These are phyloP conservation scores for Takifugu ocellatus DNA, from an alignment of 2,797 vertebrate genomes.

Conservation along the genomic window DNA sequence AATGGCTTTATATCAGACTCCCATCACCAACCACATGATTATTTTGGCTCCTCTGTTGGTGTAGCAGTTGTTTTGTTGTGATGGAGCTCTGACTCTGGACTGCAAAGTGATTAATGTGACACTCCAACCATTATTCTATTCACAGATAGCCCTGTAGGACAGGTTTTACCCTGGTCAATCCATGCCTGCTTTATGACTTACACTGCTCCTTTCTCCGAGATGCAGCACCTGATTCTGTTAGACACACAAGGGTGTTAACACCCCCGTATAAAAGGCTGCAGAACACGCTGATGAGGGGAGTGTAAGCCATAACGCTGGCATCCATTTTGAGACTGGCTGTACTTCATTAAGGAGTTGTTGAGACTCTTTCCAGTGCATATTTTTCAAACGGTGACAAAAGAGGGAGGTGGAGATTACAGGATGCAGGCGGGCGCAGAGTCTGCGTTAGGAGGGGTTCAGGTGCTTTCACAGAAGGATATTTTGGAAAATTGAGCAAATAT, in stretches of 20 bases:
- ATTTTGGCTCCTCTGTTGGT: constrained; percentile 14
- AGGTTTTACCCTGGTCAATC: constrained; percentile 75
- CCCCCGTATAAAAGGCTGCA: constrained; percentile 33
- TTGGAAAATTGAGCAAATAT: too few relatives aligned
- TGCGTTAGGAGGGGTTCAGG: too few relatives aligned
- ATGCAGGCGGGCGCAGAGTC: too few relatives aligned
- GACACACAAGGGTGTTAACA: constrained; percentile 34
- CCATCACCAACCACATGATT: constrained; percentile 6
- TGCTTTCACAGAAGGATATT: too few relatives aligned
- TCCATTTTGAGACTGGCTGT: constrained; percentile 76
- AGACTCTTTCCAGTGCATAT: constrained; percentile 75
- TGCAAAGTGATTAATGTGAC: constrained; percentile 77
- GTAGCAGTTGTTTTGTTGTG: constrained; percentile 21
- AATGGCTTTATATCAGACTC: constrained; percentile 3
- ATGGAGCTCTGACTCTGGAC: constrained; percentile 63
- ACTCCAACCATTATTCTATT: constrained; percentile 71
- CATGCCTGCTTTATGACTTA: constrained; percentile 75
- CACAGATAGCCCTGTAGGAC: constrained; percentile 72
- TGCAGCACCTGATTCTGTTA: constrained; percentile 50
- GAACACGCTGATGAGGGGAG: constrained; percentile 47
- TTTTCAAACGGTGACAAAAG: constrained; percentile 73
- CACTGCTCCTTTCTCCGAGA: constrained; percentile 42
- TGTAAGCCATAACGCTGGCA: constrained; percentile 79
- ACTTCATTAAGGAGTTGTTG: constrained; percentile 71
- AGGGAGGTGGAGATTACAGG: constrained; percentile 55